Evolutionary conservation across 2,888 invertebrate genomes (phyloP).

Genomic region (Hirtodrosophila trivittata): DNA sequence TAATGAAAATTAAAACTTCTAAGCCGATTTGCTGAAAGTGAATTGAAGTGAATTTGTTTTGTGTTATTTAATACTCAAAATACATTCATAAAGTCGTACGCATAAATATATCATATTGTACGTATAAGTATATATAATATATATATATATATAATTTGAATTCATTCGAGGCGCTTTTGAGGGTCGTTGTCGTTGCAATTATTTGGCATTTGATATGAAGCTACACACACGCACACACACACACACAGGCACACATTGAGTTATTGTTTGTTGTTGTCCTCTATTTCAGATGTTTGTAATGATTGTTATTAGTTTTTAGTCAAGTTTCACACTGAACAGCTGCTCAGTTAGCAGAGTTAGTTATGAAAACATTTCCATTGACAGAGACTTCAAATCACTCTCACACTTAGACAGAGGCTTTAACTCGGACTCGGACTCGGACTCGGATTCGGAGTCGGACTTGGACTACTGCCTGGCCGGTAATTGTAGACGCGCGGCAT

Average conservation of each 20-base stretch:
- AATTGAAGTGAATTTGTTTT: conserved; percentile 32
- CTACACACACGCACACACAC: conserved; percentile 3
- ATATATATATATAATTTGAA: conserved; percentile 1
- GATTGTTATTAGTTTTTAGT: conserved; percentile 46
- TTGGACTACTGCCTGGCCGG: conserved; percentile 5
- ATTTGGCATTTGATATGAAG: conserved; percentile 42
- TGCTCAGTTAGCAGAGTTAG: conserved; percentile 30
- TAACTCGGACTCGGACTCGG: conserved; percentile 14
- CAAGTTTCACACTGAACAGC: conserved; percentile 37
- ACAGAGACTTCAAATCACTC: no score
- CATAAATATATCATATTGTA: conserved; percentile 27
- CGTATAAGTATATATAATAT: conserved; percentile 23
- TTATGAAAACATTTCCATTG: conserved; percentile 53
- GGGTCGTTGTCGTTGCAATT: conserved; percentile 52
- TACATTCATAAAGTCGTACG: conserved; percentile 31
- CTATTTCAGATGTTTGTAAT: conserved; percentile 49
- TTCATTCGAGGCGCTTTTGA: conserved; percentile 34
- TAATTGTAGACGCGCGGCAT: conserved; percentile 68
- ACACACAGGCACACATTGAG: conserved; percentile 3
- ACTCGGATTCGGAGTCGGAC: conserved; percentile 6
- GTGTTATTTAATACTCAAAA: conserved; percentile 42
- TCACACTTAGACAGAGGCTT: no score
- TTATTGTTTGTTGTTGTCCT: conserved; percentile 48
- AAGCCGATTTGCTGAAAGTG: conserved; percentile 53
- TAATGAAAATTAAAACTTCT: conserved; percentile 46